phyloP scores from a whole-genome alignment of 2,797 vertebrate genomes.

The Limnodromus scolopaceus region DNA sequence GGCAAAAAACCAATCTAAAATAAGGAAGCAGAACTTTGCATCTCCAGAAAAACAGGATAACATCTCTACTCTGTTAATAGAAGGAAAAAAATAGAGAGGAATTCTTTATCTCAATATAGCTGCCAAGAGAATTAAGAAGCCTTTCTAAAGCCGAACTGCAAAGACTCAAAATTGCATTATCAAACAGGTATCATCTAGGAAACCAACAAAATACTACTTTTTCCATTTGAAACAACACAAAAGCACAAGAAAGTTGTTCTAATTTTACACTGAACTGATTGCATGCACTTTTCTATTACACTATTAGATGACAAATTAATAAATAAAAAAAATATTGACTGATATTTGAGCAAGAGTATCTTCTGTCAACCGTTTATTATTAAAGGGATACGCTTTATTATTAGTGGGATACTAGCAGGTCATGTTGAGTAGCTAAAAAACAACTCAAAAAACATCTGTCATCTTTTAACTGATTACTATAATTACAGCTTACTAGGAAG shows the following conservation, averaged over 20 bases:
- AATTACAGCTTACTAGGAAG: not conserved
- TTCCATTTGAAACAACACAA: not conserved
- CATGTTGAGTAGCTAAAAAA: not conserved
- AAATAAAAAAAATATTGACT: not conserved
- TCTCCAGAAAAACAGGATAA: not conserved
- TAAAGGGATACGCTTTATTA: not conserved
- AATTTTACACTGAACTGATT: not conserved
- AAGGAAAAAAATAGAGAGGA: not conserved
- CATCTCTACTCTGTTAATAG: not conserved
- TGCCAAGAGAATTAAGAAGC: not conserved
- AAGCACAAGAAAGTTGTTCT: not conserved
- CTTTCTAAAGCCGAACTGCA: not conserved
- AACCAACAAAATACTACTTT: not conserved
- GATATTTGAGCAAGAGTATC: not conserved
- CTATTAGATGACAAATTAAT: not conserved
- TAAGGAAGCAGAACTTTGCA: not conserved
- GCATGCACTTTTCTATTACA: not conserved
- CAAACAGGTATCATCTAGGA: not conserved
- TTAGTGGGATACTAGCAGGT: not conserved
- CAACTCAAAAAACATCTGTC: rapidly evolving
- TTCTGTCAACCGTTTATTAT: not conserved
- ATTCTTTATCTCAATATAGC: not conserved
- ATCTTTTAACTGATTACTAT: not conserved
- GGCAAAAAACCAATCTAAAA: not conserved
- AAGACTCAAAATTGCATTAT: not conserved